These are phyloP conservation scores for Actinostola sp. DNA, from an alignment of 92 coral and sea anemone genomes.

Conservation along the genomic window DNA sequence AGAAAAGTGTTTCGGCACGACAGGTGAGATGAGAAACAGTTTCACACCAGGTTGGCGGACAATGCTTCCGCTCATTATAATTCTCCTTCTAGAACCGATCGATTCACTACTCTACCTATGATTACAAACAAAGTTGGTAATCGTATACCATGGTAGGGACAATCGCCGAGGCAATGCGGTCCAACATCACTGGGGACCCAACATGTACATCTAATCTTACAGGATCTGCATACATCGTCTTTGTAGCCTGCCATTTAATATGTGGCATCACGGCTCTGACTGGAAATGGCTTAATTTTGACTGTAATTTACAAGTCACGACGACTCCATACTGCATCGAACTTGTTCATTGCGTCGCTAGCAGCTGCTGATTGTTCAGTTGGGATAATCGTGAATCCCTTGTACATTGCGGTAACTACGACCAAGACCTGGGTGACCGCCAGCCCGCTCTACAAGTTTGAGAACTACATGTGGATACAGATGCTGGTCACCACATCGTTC, in stretches of 20 bases:
- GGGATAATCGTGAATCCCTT: constrained; percentile 50
- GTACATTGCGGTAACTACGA: constrained; percentile 30
- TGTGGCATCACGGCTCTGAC: constrained; percentile 26
- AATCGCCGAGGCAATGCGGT: neutral
- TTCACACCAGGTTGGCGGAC: too few species aligned
- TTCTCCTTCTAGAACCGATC: too few species aligned
- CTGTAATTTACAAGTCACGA: constrained; percentile 44
- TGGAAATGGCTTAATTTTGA: constrained; percentile 40
- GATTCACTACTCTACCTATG: too few species aligned
- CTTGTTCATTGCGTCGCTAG: constrained; percentile 45
- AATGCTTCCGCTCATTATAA: too few species aligned
- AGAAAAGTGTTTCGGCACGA: too few species aligned
- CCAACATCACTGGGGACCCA: neutral
- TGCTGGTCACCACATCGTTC: constrained; percentile 47
- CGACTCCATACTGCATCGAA: constrained; percentile 40
- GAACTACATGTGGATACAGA: constrained; percentile 62
- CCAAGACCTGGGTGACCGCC: constrained; percentile 34
- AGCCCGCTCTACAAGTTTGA: constrained; percentile 49
- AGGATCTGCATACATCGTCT: neutral
- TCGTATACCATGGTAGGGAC: too few species aligned
- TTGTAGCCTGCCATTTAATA: constrained; percentile 3
- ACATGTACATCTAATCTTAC: neutral
- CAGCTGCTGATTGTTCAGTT: constrained; percentile 44
- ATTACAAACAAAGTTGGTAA: too few species aligned
- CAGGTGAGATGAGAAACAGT: too few species aligned